Conservation (phyloP, 2,797 vertebrate genomes). For the Pelodytes ibericus region DNA sequence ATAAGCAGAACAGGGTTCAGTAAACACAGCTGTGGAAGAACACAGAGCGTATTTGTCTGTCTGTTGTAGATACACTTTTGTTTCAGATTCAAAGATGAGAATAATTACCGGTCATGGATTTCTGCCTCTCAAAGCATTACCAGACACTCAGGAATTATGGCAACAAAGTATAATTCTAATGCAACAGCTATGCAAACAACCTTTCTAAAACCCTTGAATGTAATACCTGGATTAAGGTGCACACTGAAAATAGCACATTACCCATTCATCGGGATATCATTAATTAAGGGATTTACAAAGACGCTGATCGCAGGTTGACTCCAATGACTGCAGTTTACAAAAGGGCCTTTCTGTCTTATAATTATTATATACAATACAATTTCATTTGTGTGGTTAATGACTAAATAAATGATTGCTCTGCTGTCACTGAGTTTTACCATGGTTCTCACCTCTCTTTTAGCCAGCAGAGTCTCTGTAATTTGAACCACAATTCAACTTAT, state of each 20-base stretch:
- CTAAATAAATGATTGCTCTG: too few species aligned
- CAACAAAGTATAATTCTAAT: not conserved
- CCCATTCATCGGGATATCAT: not conserved
- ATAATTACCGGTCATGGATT: constrained; percentile 24
- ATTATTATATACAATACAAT: too few species aligned
- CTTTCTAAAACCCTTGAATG: not conserved
- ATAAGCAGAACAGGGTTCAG: not conserved
- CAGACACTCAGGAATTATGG: not conserved
- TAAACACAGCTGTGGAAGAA: constrained; percentile 33
- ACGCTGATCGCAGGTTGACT: not conserved
- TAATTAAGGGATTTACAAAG: not conserved
- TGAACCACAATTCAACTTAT: too few species aligned
- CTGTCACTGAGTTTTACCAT: too few species aligned
- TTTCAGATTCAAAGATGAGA: not conserved
- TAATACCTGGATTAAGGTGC: not conserved
- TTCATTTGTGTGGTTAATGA: too few species aligned
- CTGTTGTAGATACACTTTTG: not conserved
- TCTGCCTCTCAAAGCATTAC: constrained; percentile 18
- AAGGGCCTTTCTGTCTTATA: too few species aligned
- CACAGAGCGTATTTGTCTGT: not conserved
- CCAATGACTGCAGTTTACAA: not conserved
- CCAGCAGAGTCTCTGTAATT: too few species aligned
- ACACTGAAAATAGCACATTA: not conserved
- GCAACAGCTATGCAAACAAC: constrained; percentile 2
- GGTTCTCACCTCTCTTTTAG: too few species aligned